Evolutionary conservation across 2,113 vertebrate species (phyloP).

Genomic region (Spheniscus mendiculus): DNA sequence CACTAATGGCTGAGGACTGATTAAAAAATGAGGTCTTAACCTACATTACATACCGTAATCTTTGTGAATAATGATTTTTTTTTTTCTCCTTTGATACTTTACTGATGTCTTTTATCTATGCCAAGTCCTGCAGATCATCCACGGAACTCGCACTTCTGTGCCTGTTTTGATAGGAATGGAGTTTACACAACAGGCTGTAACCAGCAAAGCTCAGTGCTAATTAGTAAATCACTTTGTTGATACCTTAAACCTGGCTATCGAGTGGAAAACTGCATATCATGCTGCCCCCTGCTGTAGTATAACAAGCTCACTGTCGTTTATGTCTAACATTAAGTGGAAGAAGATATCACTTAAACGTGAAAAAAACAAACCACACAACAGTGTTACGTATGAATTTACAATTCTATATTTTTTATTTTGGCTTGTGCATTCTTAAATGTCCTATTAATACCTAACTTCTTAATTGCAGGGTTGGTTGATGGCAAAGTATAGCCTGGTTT

Average conservation of each 20-base stretch:
- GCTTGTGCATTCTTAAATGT: not conserved
- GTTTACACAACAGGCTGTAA: slow-evolving; percentile 16
- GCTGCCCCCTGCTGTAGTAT: slow-evolving; percentile 34
- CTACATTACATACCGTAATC: not conserved
- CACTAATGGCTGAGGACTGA: not conserved
- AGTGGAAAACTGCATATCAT: not conserved
- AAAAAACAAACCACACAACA: not conserved
- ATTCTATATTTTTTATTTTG: not conserved
- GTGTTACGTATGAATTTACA: not conserved
- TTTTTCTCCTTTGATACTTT: not conserved
- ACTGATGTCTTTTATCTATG: not conserved
- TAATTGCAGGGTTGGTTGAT: not conserved
- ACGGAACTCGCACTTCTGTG: not conserved
- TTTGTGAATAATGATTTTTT: not conserved
- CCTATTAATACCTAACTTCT: not conserved
- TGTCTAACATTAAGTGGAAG: not conserved
- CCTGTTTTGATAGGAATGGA: not conserved
- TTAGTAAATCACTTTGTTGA: slow-evolving; percentile 6
- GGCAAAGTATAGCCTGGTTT: not conserved
- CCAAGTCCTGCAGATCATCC: not conserved
- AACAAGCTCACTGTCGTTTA: not conserved
- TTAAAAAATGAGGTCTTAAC: slow-evolving; percentile 33
- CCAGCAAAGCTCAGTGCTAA: not conserved
- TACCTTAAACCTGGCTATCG: not conserved
- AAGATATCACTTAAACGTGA: rapidly evolving